Evolutionary conservation across 1,140 invertebrate genomes (phyloP).

Genomic region (Drosophila ohnishii): DNA sequence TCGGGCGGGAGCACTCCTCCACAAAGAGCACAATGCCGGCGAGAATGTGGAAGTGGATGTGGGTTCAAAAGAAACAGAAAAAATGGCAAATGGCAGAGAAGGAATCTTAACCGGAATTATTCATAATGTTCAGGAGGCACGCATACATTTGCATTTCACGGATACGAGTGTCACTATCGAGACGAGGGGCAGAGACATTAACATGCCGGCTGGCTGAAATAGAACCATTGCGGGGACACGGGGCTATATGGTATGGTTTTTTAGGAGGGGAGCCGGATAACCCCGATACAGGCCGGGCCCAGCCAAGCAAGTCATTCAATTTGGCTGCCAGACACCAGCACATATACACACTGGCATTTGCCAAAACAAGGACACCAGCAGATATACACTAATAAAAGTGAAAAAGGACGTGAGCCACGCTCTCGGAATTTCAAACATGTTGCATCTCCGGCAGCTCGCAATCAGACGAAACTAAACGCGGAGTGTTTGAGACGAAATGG

Average conservation of each 20-base stretch:
- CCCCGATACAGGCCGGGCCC: constrained; percentile 30
- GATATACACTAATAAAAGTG: constrained; percentile 68
- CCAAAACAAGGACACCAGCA: constrained; percentile 28
- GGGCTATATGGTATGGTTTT: constrained; percentile 16
- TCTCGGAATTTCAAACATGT: constrained; percentile 75
- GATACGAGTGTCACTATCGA: constrained; percentile 78
- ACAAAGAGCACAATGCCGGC: constrained; percentile 55
- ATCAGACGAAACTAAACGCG: constrained; percentile 60
- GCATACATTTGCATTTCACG: constrained; percentile 80
- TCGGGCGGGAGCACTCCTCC: constrained; percentile 5
- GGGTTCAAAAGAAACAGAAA: not conserved
- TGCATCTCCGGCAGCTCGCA: constrained; percentile 55
- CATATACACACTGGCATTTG: constrained; percentile 12
- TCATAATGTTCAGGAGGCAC: constrained; percentile 80
- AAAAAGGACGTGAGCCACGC: constrained; percentile 75
- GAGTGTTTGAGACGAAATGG: constrained; percentile 41
- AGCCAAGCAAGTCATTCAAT: constrained; percentile 75
- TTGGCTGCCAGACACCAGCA: constrained; percentile 39
- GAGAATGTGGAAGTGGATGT: constrained; percentile 23
- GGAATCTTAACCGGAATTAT: constrained; percentile 79
- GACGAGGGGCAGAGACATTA: constrained; percentile 40
- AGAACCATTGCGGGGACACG: constrained; percentile 18
- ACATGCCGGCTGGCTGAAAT: constrained; percentile 58
- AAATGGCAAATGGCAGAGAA: constrained; percentile 70
- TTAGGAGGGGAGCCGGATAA: constrained; percentile 6